Evolutionary conservation across 2,797 vertebrate genomes (phyloP), one percentile per base, ranked within the genome.

Genomic region (Trachurus trachurus): DNA sequence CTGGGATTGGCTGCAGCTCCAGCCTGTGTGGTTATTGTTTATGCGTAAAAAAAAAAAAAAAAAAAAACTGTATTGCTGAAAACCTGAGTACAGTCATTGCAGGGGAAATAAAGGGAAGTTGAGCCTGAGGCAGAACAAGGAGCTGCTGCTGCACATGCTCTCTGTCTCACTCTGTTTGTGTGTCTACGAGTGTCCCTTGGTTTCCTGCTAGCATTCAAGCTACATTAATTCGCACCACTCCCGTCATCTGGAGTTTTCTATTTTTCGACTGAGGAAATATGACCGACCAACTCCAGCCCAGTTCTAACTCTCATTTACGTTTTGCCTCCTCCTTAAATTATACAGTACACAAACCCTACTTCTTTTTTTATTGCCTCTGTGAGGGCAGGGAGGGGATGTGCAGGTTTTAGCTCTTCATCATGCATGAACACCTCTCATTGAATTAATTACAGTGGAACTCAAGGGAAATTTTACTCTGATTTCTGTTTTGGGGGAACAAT

Each of bases 391-490:
- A 63, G 63, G 71, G 39, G 60, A 70, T 68, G 40, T 49, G 61
- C 57, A 26, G 81, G 54, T 40, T 72, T 16, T 26, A n/a, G 60
- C 59, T 65, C 71, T 56, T 71, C 71, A 84, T 86, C 72, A 66
- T 40, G 68, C 73, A 39, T 29, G 29, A 85, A 79, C 73, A 39
- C 68, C 73, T 66, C 79, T 74, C 61, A 80, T n/a, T 72, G 50
- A 75, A 79, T 81, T 67, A 81, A 90, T 86, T 71, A 81, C 68
- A 68, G 68, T 9, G 40, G 34, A 65, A 66, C 34, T 62, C 19
- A 49, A 49, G 65, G 22, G 64, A 70, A 61, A 16, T 53, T 44
- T 56, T 29, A 21, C 58, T 71, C 19, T 58, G 11, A 34, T 69
- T 77, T 78, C n/a, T 44, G 37, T 68, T 15, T 61, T 16, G 22